phyloP scores from a whole-genome alignment of 1,140 invertebrate species.

The Phocides pigmalion region DNA sequence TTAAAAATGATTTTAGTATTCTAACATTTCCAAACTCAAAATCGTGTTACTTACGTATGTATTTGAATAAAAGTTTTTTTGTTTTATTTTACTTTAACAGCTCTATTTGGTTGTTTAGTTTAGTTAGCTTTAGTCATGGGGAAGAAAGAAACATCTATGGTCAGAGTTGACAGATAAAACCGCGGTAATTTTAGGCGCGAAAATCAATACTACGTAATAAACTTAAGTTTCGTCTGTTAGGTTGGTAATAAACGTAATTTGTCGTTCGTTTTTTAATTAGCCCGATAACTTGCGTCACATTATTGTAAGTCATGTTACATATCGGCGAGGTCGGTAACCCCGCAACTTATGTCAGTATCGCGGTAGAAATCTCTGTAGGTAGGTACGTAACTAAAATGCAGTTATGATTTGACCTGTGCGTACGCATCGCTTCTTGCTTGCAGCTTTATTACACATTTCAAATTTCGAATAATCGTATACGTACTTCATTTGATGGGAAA shows the following conservation, averaged over 20 bases:
- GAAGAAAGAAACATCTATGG: too few relatives aligned
- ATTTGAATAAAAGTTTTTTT: too few relatives aligned
- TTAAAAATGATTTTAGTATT: too few relatives aligned
- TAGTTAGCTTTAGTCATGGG: too few relatives aligned
- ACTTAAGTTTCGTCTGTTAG: neutral
- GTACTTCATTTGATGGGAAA: too few relatives aligned
- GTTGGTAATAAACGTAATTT: neutral
- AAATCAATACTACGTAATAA: too few relatives aligned
- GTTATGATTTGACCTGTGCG: slow-evolving; percentile 29
- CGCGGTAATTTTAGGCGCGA: neutral
- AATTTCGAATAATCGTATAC: neutral
- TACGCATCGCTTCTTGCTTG: slow-evolving; percentile 15
- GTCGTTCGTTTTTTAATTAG: slow-evolving; percentile 31
- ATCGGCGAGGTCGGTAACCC: slow-evolving; percentile 28
- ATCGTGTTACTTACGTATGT: too few relatives aligned
- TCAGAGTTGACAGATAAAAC: too few relatives aligned
- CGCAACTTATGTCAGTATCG: slow-evolving; percentile 27
- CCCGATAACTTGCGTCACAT: slow-evolving; percentile 22
- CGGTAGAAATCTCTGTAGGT: slow-evolving; percentile 30
- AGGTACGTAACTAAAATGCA: slow-evolving; percentile 28
- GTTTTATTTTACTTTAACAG: neutral
- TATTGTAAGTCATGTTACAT: slow-evolving; percentile 33
- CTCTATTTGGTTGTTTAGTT: too few relatives aligned
- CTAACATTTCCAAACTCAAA: too few relatives aligned
- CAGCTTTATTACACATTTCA: slow-evolving; percentile 19